phyloP scores from a whole-genome alignment of 1,140 invertebrate genomes.

The Plectrocnemia conspersa region DNA sequence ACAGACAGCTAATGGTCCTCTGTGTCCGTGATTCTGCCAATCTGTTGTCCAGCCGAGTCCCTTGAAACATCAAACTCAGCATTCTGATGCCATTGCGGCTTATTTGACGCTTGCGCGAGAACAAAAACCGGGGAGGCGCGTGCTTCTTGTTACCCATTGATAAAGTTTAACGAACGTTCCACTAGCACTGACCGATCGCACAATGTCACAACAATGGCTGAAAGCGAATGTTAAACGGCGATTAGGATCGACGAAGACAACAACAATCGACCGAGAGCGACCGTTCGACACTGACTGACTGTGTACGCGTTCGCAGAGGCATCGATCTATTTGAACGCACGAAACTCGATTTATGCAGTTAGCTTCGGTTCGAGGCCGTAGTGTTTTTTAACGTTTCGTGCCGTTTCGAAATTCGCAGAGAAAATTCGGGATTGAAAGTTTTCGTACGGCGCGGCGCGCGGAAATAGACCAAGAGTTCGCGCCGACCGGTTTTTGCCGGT shows the following conservation, averaged over 20 bases:
- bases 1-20: background rate
- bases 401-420: too few species aligned
- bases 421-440: conserved; percentile 1
- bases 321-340: background rate
- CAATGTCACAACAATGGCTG: too few species aligned
- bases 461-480: conserved; percentile 6
- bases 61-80: conserved; percentile 1
- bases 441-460: conserved; percentile 5
- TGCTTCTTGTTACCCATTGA: too few species aligned
- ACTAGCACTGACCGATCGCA: too few species aligned
- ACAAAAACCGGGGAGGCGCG: background rate
- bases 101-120: background rate
- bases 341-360: conserved; percentile 4
- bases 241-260: background rate
- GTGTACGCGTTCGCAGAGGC: conserved; percentile 9
- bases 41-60: background rate
- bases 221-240: too few species aligned
- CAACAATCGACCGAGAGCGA: conserved; percentile 2
- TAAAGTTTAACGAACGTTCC: too few species aligned
- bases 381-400: background rate
- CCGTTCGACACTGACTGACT: background rate
- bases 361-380: background rate
- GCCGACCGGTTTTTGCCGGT: background rate
- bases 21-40: background rate
- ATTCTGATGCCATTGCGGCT: background rate